Percentiles rank a stretch among this genome's conserved stretches.
These are phyloP conservation scores for Luehdorfia chinensis DNA, from an alignment of 1,140 invertebrate species.

Conservation along the genomic window DNA sequence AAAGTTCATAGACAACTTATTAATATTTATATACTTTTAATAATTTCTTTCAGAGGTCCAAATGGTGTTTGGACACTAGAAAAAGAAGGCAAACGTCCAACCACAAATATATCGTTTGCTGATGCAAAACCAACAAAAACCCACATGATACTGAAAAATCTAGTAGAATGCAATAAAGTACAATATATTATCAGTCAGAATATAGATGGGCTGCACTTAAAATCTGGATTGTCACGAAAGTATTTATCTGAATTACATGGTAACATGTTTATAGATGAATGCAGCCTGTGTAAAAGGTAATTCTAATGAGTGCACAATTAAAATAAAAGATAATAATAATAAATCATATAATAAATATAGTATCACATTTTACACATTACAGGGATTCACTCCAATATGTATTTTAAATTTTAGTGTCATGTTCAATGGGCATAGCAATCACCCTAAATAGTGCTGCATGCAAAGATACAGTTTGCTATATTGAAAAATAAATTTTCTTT, in stretches of 20 bases:
- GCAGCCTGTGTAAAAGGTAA: constrained; percentile 92
- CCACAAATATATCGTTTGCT: constrained; percentile 92
- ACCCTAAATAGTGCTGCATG: too few relatives aligned
- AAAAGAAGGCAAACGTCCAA: constrained; percentile 92
- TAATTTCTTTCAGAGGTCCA: constrained; percentile 85
- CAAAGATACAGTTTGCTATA: too few relatives aligned
- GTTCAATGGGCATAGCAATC: too few relatives aligned
- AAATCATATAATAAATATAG: too few relatives aligned
- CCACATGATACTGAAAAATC: constrained; percentile 93
- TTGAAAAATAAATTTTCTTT: too few relatives aligned
- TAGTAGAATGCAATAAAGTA: constrained; percentile 86
- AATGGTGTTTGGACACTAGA: constrained; percentile 99
- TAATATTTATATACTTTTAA: constrained; percentile 10
- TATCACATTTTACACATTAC: too few relatives aligned
- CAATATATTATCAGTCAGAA: constrained; percentile 97
- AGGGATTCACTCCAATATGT: too few relatives aligned
- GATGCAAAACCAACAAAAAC: constrained; percentile 94
- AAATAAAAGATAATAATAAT: not conserved
- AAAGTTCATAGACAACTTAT: too few relatives aligned
- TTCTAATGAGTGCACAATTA: too few relatives aligned
- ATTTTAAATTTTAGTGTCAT: too few relatives aligned
- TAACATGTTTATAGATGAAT: constrained; percentile 98
- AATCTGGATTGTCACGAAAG: constrained; percentile 89
- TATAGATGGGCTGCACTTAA: constrained; percentile 97
- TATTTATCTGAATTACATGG: constrained; percentile 96